Evolutionary conservation across 2,113 vertebrate genomes (phyloP).

Genomic region (Melospiza melodia): DNA sequence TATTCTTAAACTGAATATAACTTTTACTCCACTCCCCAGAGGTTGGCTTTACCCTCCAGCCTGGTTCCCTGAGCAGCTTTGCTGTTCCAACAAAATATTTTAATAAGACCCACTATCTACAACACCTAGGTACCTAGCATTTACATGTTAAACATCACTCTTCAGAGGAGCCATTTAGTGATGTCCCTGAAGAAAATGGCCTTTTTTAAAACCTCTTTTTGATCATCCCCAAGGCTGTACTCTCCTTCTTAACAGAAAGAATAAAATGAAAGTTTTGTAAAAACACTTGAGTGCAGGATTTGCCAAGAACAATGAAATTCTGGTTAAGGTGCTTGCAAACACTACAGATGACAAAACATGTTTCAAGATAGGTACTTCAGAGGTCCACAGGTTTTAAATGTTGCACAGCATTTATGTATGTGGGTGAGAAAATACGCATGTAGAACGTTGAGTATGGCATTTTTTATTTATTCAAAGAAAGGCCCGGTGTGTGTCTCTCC

Average conservation of each 20-base stretch:
- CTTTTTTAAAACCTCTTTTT: neutral
- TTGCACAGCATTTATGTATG: neutral
- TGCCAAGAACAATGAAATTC: neutral
- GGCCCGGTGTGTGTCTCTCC: neutral
- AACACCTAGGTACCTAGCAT: neutral
- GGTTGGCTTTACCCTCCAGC: neutral
- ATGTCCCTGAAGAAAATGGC: neutral
- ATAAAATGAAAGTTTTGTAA: neutral
- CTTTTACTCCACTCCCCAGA: neutral
- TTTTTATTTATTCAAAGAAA: neutral
- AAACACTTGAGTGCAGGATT: neutral
- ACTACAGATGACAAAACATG: neutral
- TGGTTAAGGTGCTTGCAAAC: neutral
- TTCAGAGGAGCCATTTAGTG: neutral
- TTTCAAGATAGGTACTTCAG: neutral
- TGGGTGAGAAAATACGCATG: neutral
- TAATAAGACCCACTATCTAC: neutral
- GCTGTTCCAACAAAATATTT: neutral
- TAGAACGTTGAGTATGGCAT: rapidly evolving
- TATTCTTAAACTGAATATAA: neutral
- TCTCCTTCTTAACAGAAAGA: neutral
- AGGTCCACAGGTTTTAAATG: neutral
- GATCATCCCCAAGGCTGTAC: neutral
- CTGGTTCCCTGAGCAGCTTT: neutral
- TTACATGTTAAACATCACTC: neutral